Evolutionary conservation across 2,797 vertebrate genomes (phyloP).

Genomic region (Xyrichtys novacula): DNA sequence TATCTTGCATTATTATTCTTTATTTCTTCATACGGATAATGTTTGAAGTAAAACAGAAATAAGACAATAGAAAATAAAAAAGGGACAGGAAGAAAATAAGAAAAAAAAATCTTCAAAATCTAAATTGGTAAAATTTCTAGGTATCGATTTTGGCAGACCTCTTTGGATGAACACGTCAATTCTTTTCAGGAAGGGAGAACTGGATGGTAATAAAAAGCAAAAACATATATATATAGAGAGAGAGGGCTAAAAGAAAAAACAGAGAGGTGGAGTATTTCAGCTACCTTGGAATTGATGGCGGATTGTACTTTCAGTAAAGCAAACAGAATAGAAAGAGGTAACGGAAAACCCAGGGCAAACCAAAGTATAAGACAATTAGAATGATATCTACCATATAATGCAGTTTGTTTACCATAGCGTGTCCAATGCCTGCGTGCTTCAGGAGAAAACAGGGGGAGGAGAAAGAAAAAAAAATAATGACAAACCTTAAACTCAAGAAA

Average conservation of each 20-base stretch:
- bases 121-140: conserved; percentile 17
- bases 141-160: conserved; percentile 69
- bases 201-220: conserved; percentile 75
- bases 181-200: conserved; percentile 62
- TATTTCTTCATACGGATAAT: conserved; percentile 84
- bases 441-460: conserved; percentile 86
- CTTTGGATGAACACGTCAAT: conserved; percentile 59
- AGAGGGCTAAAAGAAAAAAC: conserved; percentile 68
- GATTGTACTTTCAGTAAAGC: conserved; percentile 86
- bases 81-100: conserved; percentile 18
- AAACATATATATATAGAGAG: conserved; percentile 60
- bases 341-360: conserved; percentile 96
- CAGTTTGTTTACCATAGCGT: conserved; percentile 99
- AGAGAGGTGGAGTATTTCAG: conserved; percentile 78
- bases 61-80: conserved; percentile 27
- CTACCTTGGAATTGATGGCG: conserved; percentile 87
- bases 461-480: conserved; percentile 88
- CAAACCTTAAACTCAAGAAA: conserved; percentile 89
- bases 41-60: conserved; percentile 34
- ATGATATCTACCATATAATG: conserved; percentile 99
- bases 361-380: conserved; percentile 97
- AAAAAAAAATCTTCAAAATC: conserved; percentile 21
- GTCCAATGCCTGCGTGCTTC: conserved; percentile 99
- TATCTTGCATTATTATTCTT: conserved; percentile 74
- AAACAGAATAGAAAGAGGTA: conserved; percentile 88